A percentile compares a stretch with the other conserved stretches of the same genome.
phyloP scores from a whole-genome alignment of 2,888 invertebrate genomes.

The Tipula helvola region DNA sequence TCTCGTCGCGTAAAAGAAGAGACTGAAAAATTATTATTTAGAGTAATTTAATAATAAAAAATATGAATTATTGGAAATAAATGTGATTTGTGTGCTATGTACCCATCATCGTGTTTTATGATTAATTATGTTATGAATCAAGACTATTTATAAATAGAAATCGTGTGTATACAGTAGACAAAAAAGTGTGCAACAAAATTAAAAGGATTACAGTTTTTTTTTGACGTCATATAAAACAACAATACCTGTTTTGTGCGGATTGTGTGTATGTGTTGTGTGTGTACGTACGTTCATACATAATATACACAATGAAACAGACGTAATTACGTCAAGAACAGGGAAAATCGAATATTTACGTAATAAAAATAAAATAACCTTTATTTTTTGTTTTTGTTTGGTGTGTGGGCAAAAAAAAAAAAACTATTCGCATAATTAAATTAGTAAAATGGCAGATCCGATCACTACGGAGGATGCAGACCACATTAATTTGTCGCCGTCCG shows the following conservation, averaged over 20 bases:
- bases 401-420: not conserved
- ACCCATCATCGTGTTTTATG: not conserved
- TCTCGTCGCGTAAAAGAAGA: not conserved
- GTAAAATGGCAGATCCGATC: not conserved
- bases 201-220: not conserved
- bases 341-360: not conserved
- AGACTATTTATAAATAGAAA: not conserved
- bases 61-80: not conserved
- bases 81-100: not conserved
- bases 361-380: not conserved
- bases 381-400: not conserved
- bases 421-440: not conserved
- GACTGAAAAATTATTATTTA: not conserved
- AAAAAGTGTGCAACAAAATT: not conserved
- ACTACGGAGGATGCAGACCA: not conserved
- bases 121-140: not conserved
- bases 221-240: not conserved
- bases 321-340: not conserved
- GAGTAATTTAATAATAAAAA: not conserved
- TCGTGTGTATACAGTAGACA: not conserved
- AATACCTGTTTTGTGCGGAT: not conserved
- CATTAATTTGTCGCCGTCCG: slow-evolving; percentile 16
- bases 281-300: not conserved
- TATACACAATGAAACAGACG: not conserved
- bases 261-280: not conserved